A percentile compares a stretch with the other conserved stretches of the same genome.
Conservation (phyloP, 2,888 invertebrate genomes). For the Lissocephala sabroskyi region DNA sequence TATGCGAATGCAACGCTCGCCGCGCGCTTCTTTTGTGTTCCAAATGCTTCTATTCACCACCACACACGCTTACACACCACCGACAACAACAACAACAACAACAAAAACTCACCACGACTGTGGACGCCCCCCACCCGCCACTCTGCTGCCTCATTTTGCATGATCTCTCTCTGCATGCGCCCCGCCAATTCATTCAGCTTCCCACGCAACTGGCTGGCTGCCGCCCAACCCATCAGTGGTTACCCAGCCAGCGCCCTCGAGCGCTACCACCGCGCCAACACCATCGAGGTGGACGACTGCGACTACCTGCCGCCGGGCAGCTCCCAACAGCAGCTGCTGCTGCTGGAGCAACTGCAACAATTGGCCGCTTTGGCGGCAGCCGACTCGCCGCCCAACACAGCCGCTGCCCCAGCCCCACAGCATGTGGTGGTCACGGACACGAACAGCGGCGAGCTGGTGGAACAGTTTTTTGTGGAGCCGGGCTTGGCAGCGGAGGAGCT, state of each 20-base stretch:
- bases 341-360: constrained; percentile 68
- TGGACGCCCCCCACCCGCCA: too few relatives aligned
- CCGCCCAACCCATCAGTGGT: too few relatives aligned
- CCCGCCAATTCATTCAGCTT: constrained; percentile 49
- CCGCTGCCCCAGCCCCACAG: constrained; percentile 40
- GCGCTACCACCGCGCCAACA: constrained; percentile 69
- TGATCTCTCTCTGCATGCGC: neutral
- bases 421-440: constrained; percentile 63
- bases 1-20: constrained; percentile 27
- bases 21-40: constrained; percentile 62
- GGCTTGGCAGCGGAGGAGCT: constrained; percentile 45
- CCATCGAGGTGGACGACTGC: constrained; percentile 70
- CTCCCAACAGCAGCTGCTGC: constrained; percentile 52
- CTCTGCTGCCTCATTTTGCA: too few relatives aligned
- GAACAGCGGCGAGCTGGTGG: constrained; percentile 59
- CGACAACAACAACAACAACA: constrained; percentile 4
- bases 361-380: constrained; percentile 66
- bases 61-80: constrained; percentile 28
- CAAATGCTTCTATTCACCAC: constrained; percentile 46
- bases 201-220: constrained; percentile 71
- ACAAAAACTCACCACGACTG: constrained; percentile 18
- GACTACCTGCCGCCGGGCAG: constrained; percentile 51
- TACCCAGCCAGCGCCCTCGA: constrained; percentile 48
- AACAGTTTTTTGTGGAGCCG: constrained; percentile 62
- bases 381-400: constrained; percentile 62